phyloP scores from a whole-genome alignment of 92 coral and sea anemone species.

The Hydrozoanthus gracilis region DNA sequence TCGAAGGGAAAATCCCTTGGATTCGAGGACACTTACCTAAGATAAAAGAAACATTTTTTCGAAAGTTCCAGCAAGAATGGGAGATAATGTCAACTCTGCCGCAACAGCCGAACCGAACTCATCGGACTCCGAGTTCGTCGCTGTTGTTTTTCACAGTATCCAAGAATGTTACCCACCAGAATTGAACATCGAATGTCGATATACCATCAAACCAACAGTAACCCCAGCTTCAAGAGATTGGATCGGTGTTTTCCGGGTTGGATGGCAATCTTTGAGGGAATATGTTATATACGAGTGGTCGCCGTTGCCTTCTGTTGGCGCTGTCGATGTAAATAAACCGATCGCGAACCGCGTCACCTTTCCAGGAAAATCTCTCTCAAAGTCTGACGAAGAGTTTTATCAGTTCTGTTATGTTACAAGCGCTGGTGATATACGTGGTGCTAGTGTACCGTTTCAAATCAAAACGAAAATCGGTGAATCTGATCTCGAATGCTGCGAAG shows the following conservation, averaged over 20 bases:
- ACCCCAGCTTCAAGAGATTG: constrained; percentile 87
- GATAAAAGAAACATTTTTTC: neutral
- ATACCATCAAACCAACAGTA: constrained; percentile 87
- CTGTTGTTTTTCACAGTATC: constrained; percentile 92
- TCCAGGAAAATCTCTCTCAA: constrained; percentile 80
- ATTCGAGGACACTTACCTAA: neutral
- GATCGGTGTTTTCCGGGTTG: constrained; percentile 97
- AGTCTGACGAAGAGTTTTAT: constrained; percentile 92
- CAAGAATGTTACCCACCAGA: constrained; percentile 86
- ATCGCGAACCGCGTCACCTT: constrained; percentile 76
- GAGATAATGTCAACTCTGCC: neutral
- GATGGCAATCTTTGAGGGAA: constrained; percentile 94
- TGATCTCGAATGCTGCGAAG: constrained; percentile 89
- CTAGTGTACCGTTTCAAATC: constrained; percentile 97
- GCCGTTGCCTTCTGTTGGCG: constrained; percentile 64
- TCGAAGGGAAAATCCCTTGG: neutral
- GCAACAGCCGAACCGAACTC: neutral
- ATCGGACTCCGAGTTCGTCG: constrained; percentile 90
- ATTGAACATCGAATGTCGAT: constrained; percentile 89
- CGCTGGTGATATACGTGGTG: constrained; percentile 91
- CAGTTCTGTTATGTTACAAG: constrained; percentile 94
- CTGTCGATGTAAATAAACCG: constrained; percentile 63
- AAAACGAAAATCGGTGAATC: constrained; percentile 75
- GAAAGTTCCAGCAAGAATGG: neutral
- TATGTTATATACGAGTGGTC: constrained; percentile 94